Conservation (phyloP, 2,888 invertebrate species). For the Ceriagrion tenellum region DNA sequence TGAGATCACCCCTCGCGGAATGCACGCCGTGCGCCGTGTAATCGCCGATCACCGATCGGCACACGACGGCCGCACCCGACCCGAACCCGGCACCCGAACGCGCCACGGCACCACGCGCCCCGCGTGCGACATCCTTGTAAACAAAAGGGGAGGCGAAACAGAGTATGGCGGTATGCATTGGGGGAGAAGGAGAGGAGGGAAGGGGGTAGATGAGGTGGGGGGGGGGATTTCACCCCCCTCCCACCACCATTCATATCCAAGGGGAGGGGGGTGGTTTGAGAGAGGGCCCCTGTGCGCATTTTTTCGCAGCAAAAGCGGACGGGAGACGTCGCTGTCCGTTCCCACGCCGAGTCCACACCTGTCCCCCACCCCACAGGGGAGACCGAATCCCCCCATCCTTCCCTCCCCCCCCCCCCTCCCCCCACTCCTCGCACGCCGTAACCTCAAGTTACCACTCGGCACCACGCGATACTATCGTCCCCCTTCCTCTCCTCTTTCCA, state of each 20-base stretch:
- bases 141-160: too few relatives aligned
- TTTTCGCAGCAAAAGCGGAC: constrained; percentile 23
- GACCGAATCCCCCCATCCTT: too few relatives aligned
- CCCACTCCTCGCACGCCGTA: not conserved
- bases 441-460: constrained; percentile 65
- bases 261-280: not conserved
- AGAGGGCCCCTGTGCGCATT: constrained; percentile 23
- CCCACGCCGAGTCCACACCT: constrained; percentile 50
- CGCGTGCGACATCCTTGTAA: not conserved
- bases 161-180: not conserved
- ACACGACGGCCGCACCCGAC: not conserved
- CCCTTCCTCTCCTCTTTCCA: not conserved
- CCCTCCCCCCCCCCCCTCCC: not conserved
- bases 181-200: not conserved
- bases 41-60: not conserved
- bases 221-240: not conserved
- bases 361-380: not conserved
- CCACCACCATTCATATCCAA: constrained; percentile 39
- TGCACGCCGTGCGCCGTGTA: not conserved
- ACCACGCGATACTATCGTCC: constrained; percentile 49
- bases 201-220: not conserved
- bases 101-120: not conserved
- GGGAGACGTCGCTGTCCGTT: constrained; percentile 26
- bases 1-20: not conserved
- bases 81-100: not conserved